Conservation (phyloP, 1,140 invertebrate species). For the Lepidurus apus region DNA sequence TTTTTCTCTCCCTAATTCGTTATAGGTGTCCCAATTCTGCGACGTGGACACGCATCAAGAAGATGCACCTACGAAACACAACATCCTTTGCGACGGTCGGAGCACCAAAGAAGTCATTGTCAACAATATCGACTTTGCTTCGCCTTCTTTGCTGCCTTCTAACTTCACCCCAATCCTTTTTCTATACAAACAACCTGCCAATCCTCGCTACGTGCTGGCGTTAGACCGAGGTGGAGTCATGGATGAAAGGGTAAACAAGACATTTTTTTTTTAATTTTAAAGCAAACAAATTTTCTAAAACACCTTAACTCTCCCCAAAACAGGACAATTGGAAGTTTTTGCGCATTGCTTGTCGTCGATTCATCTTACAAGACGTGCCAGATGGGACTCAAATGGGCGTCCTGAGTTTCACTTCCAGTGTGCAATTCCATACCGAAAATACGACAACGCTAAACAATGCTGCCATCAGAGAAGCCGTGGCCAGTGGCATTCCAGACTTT, state of each 20-base stretch:
- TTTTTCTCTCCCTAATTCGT: slow-evolving; percentile 32
- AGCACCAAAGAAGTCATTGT: slow-evolving; percentile 58
- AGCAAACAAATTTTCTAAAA: too few relatives aligned
- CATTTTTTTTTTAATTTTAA: not conserved
- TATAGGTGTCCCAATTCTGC: slow-evolving; percentile 55
- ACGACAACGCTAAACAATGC: slow-evolving; percentile 42
- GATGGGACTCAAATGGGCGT: slow-evolving; percentile 48
- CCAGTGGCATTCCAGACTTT: slow-evolving; percentile 50
- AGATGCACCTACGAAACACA: slow-evolving; percentile 62
- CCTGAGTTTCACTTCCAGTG: slow-evolving; percentile 42
- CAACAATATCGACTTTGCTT: slow-evolving; percentile 54
- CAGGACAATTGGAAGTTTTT: slow-evolving; percentile 56
- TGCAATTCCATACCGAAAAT: slow-evolving; percentile 45
- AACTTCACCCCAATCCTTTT: slow-evolving; percentile 26
- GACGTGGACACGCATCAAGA: slow-evolving; percentile 55
- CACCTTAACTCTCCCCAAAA: not conserved
- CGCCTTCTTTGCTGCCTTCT: slow-evolving; percentile 11
- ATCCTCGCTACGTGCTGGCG: slow-evolving; percentile 40
- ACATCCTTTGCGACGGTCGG: slow-evolving; percentile 55
- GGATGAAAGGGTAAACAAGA: slow-evolving; percentile 40
- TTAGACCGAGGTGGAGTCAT: slow-evolving; percentile 41
- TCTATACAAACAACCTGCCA: slow-evolving; percentile 38
- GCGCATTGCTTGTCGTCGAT: slow-evolving; percentile 52
- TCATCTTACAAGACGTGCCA: slow-evolving; percentile 51
- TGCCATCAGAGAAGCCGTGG: slow-evolving; percentile 45